These are phyloP conservation scores for Aquatica leii DNA, from an alignment of 2,888 invertebrate genomes.

Conservation along the genomic window DNA sequence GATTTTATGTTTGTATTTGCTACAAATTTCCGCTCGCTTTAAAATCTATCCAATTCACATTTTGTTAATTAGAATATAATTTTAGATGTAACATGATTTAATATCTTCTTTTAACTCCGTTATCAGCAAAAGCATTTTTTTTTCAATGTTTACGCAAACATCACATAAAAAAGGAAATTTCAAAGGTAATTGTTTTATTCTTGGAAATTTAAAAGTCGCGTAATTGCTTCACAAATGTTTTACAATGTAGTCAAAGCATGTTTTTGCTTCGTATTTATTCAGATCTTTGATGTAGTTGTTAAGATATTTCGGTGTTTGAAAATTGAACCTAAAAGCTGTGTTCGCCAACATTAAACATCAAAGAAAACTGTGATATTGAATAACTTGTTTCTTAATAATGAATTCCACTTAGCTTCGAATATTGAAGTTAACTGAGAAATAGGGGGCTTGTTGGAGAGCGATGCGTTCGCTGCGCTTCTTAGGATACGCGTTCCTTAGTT, in stretches of 20 bases:
- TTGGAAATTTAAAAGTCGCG: slow-evolving; percentile 14
- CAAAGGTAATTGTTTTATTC: slow-evolving; percentile 9
- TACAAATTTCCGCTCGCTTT: no score
- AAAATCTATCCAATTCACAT: no score
- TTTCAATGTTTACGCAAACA: neutral
- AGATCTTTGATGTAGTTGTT: slow-evolving; percentile 34
- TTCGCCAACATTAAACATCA: slow-evolving; percentile 52
- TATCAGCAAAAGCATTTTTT: neutral
- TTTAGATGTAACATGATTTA: no score
- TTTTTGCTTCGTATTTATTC: slow-evolving; percentile 32
- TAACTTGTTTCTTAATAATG: slow-evolving; percentile 60
- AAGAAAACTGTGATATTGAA: slow-evolving; percentile 56
- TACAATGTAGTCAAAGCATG: slow-evolving; percentile 23
- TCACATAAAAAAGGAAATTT: neutral
- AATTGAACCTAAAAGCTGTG: slow-evolving; percentile 49
- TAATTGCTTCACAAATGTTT: slow-evolving; percentile 20
- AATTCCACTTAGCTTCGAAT: slow-evolving; percentile 55
- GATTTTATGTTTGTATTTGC: no score
- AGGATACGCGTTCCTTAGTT: slow-evolving; percentile 56
- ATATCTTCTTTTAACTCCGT: no score
- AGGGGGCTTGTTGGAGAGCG: slow-evolving; percentile 47
- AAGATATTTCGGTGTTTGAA: slow-evolving; percentile 41
- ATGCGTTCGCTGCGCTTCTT: slow-evolving; percentile 51
- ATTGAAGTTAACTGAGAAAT: slow-evolving; percentile 49
- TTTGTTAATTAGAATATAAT: no score